A percentile compares a stretch with the other conserved stretches of the same genome.
Evolutionary conservation across 2,888 invertebrate genomes (phyloP).

Genomic region (Pelosia muscerda): DNA sequence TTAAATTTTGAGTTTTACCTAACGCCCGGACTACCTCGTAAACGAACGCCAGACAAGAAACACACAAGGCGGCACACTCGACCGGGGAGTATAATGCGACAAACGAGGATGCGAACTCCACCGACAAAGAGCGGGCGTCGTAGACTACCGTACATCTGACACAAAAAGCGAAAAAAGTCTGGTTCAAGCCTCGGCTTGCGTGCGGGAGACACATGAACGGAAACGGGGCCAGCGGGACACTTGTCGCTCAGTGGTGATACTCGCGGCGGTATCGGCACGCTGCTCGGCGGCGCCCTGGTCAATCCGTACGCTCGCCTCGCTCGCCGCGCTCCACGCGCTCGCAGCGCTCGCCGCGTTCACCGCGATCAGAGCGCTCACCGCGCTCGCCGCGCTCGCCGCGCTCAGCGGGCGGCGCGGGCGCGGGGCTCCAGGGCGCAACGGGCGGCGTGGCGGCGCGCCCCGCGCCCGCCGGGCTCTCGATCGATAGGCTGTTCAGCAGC

Average conservation of each 20-base stretch:
- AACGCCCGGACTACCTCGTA: constrained; percentile 53
- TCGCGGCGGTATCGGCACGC: constrained; percentile 55
- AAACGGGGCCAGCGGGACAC: constrained; percentile 5
- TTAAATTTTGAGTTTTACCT: constrained; percentile 59
- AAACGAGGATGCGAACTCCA: constrained; percentile 12
- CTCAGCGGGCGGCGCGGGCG: constrained; percentile 33
- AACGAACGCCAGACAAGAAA: neutral
- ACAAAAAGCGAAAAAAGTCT: constrained; percentile 20
- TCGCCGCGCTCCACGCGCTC: constrained; percentile 23
- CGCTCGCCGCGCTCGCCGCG: constrained; percentile 14
- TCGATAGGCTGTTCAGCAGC: constrained; percentile 74
- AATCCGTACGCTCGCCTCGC: constrained; percentile 43
- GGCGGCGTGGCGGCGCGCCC: constrained; percentile 66
- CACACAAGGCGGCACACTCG: constrained; percentile 13
- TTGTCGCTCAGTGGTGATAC: constrained; percentile 54
- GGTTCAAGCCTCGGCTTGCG: constrained; percentile 9
- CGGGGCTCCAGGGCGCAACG: constrained; percentile 75
- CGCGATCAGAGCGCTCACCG: neutral
- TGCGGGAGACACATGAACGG: constrained; percentile 11
- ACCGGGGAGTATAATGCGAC: constrained; percentile 18
- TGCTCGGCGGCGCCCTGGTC: constrained; percentile 41
- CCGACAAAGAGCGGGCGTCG: neutral
- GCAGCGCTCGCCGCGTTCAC: constrained; percentile 11
- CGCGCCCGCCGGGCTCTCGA: constrained; percentile 56
- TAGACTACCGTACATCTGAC: constrained; percentile 17